phyloP scores from a whole-genome alignment of 2,113 vertebrate species.

The Capra hircus region DNA sequence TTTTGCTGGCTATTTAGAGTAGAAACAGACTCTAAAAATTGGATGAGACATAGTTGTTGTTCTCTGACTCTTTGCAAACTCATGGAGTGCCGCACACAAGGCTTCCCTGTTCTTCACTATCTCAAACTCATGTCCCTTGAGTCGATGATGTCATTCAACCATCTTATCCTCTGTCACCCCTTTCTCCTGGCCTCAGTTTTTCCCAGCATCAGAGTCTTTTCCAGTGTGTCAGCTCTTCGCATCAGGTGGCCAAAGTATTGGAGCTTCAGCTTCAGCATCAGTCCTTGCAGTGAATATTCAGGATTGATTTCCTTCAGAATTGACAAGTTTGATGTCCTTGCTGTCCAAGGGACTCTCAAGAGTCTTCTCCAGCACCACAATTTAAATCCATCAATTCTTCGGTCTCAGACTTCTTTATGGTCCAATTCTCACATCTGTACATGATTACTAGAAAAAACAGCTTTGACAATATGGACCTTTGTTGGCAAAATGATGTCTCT shows the following conservation, averaged over 20 bases:
- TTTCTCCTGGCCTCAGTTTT: not conserved
- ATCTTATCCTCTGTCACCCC: not conserved
- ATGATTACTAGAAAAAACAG: not conserved
- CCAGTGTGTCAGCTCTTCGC: rapidly evolving
- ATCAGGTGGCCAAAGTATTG: not conserved
- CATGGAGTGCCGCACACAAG: not conserved
- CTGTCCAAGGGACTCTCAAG: not conserved
- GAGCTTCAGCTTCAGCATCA: not conserved
- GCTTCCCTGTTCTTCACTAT: not conserved
- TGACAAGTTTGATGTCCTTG: not conserved
- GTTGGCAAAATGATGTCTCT: not conserved
- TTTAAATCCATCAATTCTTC: not conserved
- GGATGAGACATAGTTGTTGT: not conserved
- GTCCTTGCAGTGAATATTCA: not conserved
- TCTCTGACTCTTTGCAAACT: not conserved
- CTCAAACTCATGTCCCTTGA: not conserved
- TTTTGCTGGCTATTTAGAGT: not conserved
- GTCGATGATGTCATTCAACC: not conserved
- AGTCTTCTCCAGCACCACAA: not conserved
- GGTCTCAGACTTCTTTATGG: not conserved
- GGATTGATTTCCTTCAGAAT: not conserved
- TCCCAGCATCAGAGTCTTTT: not conserved
- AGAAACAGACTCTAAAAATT: not conserved
- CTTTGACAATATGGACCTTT: not conserved
- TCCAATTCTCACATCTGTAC: not conserved